Base-by-base conservation (phyloP, 2,888 invertebrate species). In the Julus scanicus region DNA sequence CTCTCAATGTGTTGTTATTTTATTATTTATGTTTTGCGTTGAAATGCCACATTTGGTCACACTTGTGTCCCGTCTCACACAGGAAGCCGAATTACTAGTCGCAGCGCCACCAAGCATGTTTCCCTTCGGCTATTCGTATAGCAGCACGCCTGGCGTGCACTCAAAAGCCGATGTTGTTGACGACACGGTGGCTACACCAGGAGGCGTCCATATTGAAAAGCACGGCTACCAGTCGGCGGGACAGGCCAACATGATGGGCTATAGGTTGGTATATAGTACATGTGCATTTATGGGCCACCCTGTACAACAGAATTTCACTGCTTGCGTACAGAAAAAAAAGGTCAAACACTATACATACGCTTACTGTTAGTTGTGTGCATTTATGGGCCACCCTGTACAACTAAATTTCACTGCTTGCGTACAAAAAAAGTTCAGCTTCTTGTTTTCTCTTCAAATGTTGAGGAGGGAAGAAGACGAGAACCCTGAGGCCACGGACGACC, bases 391-490 rank as follows among this genome's bases (percentile, higher is more conserved):
- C 71, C 71, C 71, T 71, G 29, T 71, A 71, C n/a, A 63, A 48
- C 5, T 8, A 11, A 63, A 3, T 20, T 2, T 29, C 71, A 29
- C 71, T 71, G 71, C 71, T 71, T 71, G 71, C 71, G 20, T 63
- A 29, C 29, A 29, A 29, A 29, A 29, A 29, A 29, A 29, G 29
- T 29, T 29, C 20, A 71, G 71, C 71, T 71, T 29, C 71, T 71
- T 9, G 71, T 71, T 71, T 71, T 71, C 29, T 20, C 5, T n/a
- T 17, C 57, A n/a, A n/a, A 63, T n/a, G 57, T 44, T 63, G 29
- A 71, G 71, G 29, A 71, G 71, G 71, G 71, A 71, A 71, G 71
- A 71, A 71, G 71, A 71, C 71, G 71, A 71, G 71, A 71, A 71
- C 71, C 71, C 71, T 20, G 71, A 71, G 71, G 71, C 71, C 71